A percentile compares a stretch with the other conserved stretches of the same genome.
Conservation (phyloP, 2,113 vertebrate species). For the Puntigrus tetrazona region DNA sequence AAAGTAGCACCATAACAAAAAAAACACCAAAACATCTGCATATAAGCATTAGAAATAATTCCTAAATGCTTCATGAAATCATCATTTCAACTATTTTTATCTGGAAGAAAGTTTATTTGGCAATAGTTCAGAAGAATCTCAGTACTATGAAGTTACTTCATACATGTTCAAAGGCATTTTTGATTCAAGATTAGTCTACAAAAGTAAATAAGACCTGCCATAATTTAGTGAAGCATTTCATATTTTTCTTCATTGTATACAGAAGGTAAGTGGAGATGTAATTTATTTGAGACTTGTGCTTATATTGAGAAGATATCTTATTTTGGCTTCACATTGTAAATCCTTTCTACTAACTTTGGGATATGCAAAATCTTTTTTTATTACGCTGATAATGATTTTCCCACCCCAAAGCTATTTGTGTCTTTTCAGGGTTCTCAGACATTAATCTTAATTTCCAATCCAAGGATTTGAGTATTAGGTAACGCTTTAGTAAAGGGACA, state of each 20-base stretch:
- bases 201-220: background rate
- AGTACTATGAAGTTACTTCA: background rate
- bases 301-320: constrained; percentile 4
- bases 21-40: background rate
- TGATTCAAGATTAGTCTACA: background rate
- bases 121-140: background rate
- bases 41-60: background rate
- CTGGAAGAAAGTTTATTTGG: background rate
- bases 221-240: background rate
- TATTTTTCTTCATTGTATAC: background rate
- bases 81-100: background rate
- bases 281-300: background rate
- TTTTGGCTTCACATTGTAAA: constrained; percentile 7
- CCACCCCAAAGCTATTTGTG: background rate
- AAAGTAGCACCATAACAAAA: background rate
- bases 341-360: constrained; percentile 1
- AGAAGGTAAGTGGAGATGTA: background rate
- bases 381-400: background rate
- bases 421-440: background rate
- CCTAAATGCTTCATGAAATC: background rate
- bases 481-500: no score
- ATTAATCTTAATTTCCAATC: background rate
- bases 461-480: background rate
- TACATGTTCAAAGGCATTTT: background rate
- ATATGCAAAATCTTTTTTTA: background rate